A percentile compares a stretch with the other conserved stretches of the same genome.
phyloP scores from a whole-genome alignment of 2,113 vertebrate species.

The Papio anubis region DNA sequence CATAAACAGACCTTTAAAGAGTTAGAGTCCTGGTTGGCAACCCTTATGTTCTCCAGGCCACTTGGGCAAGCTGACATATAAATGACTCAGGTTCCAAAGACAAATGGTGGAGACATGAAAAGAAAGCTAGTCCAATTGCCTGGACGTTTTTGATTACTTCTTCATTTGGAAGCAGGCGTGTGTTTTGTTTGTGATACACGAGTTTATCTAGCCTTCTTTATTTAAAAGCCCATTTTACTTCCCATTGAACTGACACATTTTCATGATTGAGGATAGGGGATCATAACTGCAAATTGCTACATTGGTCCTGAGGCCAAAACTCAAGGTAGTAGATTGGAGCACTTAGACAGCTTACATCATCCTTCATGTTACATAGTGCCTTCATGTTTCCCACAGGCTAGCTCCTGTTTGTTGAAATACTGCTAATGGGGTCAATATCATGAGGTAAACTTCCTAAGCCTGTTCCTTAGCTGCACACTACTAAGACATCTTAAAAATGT shows the following conservation, averaged over 20 bases:
- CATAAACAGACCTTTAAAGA: conserved; percentile 62
- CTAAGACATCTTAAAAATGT: conserved; percentile 34
- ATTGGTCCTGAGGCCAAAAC: neutral
- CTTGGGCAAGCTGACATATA: conserved; percentile 45
- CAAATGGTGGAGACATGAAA: conserved; percentile 54
- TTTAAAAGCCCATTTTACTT: conserved; percentile 33
- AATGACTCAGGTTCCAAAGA: conserved; percentile 46
- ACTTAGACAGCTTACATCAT: neutral
- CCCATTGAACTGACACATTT: conserved; percentile 13
- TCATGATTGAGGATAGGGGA: neutral
- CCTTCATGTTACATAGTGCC: neutral
- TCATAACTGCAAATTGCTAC: conserved; percentile 3
- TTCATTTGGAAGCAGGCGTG: conserved; percentile 29
- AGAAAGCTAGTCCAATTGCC: conserved; percentile 43
- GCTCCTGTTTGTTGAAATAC: conserved; percentile 27
- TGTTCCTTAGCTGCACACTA: neutral
- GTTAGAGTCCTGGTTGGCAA: conserved; percentile 33
- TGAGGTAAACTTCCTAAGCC: conserved; percentile 4
- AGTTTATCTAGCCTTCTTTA: conserved; percentile 44
- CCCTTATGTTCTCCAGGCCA: conserved; percentile 18
- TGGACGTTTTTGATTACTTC: conserved; percentile 51
- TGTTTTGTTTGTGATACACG: neutral
- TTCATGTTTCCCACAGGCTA: conserved; percentile 1
- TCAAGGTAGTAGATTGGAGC: neutral
- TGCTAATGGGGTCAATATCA: neutral